These are phyloP conservation scores for Lochmaea capreae DNA, from an alignment of 2,888 invertebrate genomes.

Conservation along the genomic window DNA sequence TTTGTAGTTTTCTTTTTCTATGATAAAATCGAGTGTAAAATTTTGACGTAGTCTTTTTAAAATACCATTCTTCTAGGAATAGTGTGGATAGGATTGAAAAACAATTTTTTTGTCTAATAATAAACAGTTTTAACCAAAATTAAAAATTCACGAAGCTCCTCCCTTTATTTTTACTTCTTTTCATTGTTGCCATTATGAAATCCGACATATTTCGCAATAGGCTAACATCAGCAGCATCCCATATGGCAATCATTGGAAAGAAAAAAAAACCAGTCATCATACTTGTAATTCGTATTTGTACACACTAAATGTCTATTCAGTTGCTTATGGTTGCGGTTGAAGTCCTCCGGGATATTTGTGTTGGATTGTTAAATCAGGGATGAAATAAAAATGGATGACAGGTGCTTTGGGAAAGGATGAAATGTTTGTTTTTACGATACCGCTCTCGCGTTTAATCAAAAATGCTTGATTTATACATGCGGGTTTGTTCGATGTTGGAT, in stretches of 20 bases:
- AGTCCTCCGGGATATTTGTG: slow-evolving; percentile 51
- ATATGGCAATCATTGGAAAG: slow-evolving; percentile 50
- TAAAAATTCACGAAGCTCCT: neutral
- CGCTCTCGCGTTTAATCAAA: slow-evolving; percentile 9
- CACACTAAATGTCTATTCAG: slow-evolving; percentile 51
- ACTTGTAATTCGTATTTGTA: slow-evolving; percentile 46
- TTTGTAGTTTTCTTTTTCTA: too few relatives aligned
- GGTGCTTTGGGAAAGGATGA: slow-evolving; percentile 42
- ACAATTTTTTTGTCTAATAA: too few relatives aligned
- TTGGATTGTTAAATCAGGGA: slow-evolving; percentile 47
- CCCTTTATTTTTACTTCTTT: slow-evolving; percentile 37
- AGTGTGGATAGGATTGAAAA: too few relatives aligned
- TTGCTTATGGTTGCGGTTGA: slow-evolving; percentile 51
- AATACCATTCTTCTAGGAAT: too few relatives aligned
- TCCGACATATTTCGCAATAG: slow-evolving; percentile 42
- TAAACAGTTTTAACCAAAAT: too few relatives aligned
- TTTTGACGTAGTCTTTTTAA: too few relatives aligned
- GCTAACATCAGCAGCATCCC: slow-evolving; percentile 44
- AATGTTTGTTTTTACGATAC: slow-evolving; percentile 40
- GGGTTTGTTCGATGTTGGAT: neutral
- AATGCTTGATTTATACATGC: slow-evolving; percentile 5
- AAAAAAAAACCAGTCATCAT: slow-evolving; percentile 49
- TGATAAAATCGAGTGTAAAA: too few relatives aligned
- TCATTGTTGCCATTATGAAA: slow-evolving; percentile 26
- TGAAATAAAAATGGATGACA: slow-evolving; percentile 47